Evolutionary conservation across 1,140 invertebrate species (phyloP), one percentile per base, ranked within the genome.

Genomic region (Bombus superbus): DNA sequence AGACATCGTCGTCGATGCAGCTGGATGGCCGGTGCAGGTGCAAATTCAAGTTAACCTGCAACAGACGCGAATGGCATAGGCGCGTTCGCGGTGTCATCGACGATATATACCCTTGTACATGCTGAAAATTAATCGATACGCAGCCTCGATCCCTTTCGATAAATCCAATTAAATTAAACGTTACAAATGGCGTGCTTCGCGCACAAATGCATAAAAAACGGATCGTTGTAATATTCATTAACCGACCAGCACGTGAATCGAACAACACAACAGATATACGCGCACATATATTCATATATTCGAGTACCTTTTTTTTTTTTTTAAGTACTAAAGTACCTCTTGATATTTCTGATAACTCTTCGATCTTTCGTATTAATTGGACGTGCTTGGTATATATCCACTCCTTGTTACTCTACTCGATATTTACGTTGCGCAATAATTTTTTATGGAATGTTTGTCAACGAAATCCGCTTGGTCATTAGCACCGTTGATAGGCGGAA

Each of bases 1-100:
- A 83, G 47, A 88, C 79, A 76, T 59, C 25, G 32, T 59, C 25
- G 32, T 28, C 38, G 64, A n/a, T 59, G 88, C 88, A 89, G 86
- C 88, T 89, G 88, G 77, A 81, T 81, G 77, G 38, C 68, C 81
- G 85, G 76, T 57, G 77, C 57, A 83, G 85, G 62, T 88, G 90
- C 89, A 88, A 83, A 76, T 77, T 72, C 73, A 66, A 38, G 53
- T 47, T 35, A 81, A 40, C 74, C 10, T 25, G 35, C 57, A 73
- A 72, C 57, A 42, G 32, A 47, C 62, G 22, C 35, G 44, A 62
- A 57, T 25, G 32, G 2, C 47, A 76, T 40, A 18, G 42, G 35
- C 40, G 53, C n/a, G 79, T 42, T 40, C 44, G 6, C 28, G 35
- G 68, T 72, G 79, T 72, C 79, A n/a, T 81, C 47, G 47, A 13